These are phyloP conservation scores for Numenius phaeopus DNA, from an alignment of 2,797 vertebrate species.

Conservation along the genomic window DNA sequence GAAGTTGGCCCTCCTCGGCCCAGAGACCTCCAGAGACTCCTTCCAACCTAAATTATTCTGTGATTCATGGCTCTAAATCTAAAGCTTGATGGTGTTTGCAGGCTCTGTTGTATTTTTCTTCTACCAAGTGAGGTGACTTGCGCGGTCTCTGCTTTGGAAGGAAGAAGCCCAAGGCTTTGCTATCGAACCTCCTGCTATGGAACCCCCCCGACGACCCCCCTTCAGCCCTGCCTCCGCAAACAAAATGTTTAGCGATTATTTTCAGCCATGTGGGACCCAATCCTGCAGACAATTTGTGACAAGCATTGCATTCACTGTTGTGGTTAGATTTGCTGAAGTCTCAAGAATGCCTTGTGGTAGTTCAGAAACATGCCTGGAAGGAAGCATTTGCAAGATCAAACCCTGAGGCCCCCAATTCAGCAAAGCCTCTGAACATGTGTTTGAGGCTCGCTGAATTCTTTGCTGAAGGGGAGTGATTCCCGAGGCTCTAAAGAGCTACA, in stretches of 20 bases:
- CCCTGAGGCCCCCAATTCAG: slow-evolving; percentile 47
- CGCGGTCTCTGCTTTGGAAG: neutral
- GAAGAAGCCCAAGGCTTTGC: neutral
- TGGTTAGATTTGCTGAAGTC: slow-evolving; percentile 62
- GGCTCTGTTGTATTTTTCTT: neutral
- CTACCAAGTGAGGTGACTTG: neutral
- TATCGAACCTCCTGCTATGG: neutral
- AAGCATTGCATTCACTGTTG: slow-evolving; percentile 20
- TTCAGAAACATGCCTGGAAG: slow-evolving; percentile 63
- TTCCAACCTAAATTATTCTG: slow-evolving; percentile 17
- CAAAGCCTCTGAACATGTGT: slow-evolving; percentile 58
- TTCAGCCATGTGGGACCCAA: slow-evolving; percentile 13
- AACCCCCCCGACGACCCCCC: fast-evolving
- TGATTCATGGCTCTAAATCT: slow-evolving; percentile 23
- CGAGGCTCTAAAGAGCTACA: slow-evolving; percentile 32
- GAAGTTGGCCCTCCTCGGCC: slow-evolving; percentile 10
- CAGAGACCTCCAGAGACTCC: slow-evolving; percentile 16
- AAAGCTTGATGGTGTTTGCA: neutral
- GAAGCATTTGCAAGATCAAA: slow-evolving; percentile 59
- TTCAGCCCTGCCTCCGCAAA: neutral
- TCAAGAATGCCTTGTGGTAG: slow-evolving; percentile 64
- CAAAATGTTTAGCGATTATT: neutral
- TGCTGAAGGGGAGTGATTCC: slow-evolving; percentile 55
- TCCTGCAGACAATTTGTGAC: slow-evolving; percentile 53
- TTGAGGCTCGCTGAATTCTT: slow-evolving; percentile 64